Conservation (phyloP, 2,888 invertebrate genomes). For the Acleris sparsana region DNA sequence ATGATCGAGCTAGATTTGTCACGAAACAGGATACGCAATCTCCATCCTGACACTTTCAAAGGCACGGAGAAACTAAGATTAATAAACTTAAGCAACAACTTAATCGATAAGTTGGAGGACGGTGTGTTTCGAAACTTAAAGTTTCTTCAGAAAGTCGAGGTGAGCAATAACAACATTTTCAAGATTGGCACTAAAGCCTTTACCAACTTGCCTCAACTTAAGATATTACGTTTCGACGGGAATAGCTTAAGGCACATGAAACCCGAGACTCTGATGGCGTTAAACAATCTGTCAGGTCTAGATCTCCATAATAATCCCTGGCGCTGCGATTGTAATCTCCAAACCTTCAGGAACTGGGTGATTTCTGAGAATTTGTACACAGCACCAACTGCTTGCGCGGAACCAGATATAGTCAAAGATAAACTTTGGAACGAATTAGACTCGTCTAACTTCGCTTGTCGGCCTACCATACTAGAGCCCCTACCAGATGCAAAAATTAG, state of each 20-base stretch:
- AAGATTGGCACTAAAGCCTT: constrained; percentile 89
- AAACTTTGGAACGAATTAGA: constrained; percentile 90
- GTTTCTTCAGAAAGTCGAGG: constrained; percentile 89
- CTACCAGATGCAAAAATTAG: constrained; percentile 84
- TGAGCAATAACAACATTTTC: constrained; percentile 90
- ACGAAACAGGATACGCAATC: constrained; percentile 86
- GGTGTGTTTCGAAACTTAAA: constrained; percentile 89
- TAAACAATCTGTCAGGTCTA: constrained; percentile 88
- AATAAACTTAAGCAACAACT: constrained; percentile 90
- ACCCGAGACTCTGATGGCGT: constrained; percentile 86
- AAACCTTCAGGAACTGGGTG: constrained; percentile 90
- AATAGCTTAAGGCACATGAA: constrained; percentile 89
- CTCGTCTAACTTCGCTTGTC: constrained; percentile 91
- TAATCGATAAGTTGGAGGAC: constrained; percentile 88
- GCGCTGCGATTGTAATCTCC: constrained; percentile 94
- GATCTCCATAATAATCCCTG: constrained; percentile 93
- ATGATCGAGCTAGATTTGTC: constrained; percentile 93
- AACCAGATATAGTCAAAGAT: constrained; percentile 86
- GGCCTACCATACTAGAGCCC: constrained; percentile 89
- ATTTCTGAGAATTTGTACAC: constrained; percentile 89
- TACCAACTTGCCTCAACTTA: constrained; percentile 86
- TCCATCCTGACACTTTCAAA: constrained; percentile 88
- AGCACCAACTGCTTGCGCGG: constrained; percentile 88
- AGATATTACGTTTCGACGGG: constrained; percentile 88
- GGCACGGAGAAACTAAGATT: constrained; percentile 89